Evolutionary conservation across 2,113 vertebrate genomes (phyloP).

Genomic region (Microtus montanus): DNA sequence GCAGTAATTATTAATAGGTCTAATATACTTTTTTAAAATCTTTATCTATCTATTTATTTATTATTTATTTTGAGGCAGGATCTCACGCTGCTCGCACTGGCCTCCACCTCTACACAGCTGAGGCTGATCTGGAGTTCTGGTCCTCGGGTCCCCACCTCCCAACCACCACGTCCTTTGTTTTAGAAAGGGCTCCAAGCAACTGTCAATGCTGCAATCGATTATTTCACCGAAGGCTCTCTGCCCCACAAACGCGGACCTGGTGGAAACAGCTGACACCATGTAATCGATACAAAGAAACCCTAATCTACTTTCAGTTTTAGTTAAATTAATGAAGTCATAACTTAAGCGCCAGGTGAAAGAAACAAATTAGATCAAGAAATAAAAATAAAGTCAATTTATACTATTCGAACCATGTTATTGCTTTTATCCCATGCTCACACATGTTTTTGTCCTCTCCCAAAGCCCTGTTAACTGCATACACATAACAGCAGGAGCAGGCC

Average conservation of each 20-base stretch:
- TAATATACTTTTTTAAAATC: background rate
- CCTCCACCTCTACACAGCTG: background rate
- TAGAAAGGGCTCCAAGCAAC: background rate
- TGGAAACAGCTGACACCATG: background rate
- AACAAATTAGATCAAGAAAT: constrained; percentile 21
- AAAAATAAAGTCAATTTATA: background rate
- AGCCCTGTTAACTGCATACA: background rate
- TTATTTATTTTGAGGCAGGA: background rate
- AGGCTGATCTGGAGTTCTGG: background rate
- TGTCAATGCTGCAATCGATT: background rate
- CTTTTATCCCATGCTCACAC: background rate
- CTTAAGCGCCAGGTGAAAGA: background rate
- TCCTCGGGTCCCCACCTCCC: background rate
- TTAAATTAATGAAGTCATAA: background rate
- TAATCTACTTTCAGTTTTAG: constrained; percentile 38
- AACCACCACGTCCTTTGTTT: background rate
- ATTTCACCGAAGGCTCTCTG: background rate
- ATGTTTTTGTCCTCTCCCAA: background rate
- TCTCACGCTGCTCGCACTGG: background rate
- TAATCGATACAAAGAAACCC: background rate
- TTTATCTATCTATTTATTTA: too few species aligned
- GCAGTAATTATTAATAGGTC: background rate
- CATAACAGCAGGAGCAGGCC: background rate
- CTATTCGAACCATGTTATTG: background rate
- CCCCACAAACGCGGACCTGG: background rate